Evolutionary conservation across 2,113 vertebrate species (phyloP), one percentile per base, ranked within the genome.

Genomic region (Muntiacus reevesi): DNA sequence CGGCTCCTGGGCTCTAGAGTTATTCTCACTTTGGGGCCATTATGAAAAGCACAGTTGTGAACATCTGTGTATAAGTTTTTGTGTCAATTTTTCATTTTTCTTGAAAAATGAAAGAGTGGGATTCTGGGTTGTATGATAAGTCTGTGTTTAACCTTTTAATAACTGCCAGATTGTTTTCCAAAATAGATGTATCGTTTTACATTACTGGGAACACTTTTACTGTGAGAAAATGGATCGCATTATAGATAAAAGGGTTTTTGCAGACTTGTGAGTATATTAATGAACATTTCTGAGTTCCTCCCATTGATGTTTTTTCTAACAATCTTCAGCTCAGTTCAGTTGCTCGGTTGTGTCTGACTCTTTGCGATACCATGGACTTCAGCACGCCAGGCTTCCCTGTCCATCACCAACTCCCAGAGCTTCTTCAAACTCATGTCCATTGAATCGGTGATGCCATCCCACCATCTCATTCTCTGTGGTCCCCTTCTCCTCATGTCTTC

Each of bases 321-420:
- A 33, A 6, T 21, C 85, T 91, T 54, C 19, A 71, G 9, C n/a
- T 71, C 67, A 40, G n/a, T 71, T 71, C 67, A 11, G 9, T 71
- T 0, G 0, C n/a, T 36, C 11, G 11, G 67, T 71, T 5, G 0
- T 36, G 4, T 71, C 9, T 1, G n/a, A 71, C 64, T 71, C 64
- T 71, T 36, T 36, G n/a, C 2, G 2, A 23, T n/a, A 21, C 9
- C n/a, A 11, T 71, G n/a, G n/a, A 71, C 64, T 23, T n/a, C 9
- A 71, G n/a, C n/a, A 71, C 1, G 2, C 64, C 19, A 71, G 64
- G 64, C n/a, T 23, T 36, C 19, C n/a, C 64, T 71, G 64, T 36
- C 64, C 9, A 11, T 71, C 64, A 40, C 67, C 19, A n/a, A 12
- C 67, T 71, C 19, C 67, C n/a, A 23, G 67, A 40, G n/a, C n/a